phyloP scores from a whole-genome alignment of 2,888 invertebrate species.

The Listrodromus nycthemerus region DNA sequence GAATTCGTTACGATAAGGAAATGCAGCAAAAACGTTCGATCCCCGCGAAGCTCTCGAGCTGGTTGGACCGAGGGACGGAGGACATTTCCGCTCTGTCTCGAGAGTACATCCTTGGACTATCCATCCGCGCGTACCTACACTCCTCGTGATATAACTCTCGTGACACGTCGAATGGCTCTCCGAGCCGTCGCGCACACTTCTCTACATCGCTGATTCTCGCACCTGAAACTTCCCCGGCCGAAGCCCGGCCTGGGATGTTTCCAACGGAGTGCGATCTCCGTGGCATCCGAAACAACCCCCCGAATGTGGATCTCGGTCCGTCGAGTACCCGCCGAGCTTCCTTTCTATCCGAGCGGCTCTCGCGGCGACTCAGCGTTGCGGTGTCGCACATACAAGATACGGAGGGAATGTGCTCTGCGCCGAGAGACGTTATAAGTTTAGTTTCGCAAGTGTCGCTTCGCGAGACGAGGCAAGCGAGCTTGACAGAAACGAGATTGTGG shows the following conservation, averaged over 20 bases:
- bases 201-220: conserved; percentile 30
- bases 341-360: conserved; percentile 11
- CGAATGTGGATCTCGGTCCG: conserved; percentile 22
- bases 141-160: conserved; percentile 58
- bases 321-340: conserved; percentile 35
- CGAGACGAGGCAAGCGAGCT: conserved; percentile 59
- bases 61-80: conserved; percentile 56
- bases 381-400: background rate
- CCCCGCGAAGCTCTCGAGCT: conserved; percentile 9
- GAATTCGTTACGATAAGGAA: too few species aligned
- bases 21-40: too few species aligned
- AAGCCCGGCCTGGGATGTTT: background rate
- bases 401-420: background rate
- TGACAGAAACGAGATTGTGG: conserved; percentile 68
- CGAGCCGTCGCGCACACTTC: conserved; percentile 26
- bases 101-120: conserved; percentile 9
- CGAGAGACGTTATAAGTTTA: conserved; percentile 61
- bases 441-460: conserved; percentile 64
- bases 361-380: background rate
- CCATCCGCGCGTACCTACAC: background rate
- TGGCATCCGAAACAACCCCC: conserved; percentile 23
- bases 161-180: conserved; percentile 57
- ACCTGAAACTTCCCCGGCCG: conserved; percentile 18
- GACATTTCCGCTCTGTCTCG: conserved; percentile 9
- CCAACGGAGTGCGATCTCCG: conserved; percentile 14